Base-by-base conservation (phyloP, 2,888 invertebrate genomes). In the Mesoligia furuncula region DNA sequence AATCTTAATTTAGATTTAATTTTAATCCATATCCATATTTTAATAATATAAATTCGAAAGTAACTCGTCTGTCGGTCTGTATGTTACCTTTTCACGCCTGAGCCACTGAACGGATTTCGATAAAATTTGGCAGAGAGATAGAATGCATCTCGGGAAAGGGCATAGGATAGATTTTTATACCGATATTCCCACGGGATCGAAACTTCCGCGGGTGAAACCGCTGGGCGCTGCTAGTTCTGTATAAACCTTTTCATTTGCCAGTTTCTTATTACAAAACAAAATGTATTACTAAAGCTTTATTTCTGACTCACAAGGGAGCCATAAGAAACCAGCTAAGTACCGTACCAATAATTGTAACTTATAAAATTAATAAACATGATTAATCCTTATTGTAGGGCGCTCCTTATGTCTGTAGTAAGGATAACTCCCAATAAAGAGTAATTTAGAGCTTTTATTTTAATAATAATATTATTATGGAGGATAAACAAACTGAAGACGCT, bases 401-500 rank as follows among this genome's bases (percentile, higher is more conserved):
- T 67, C 31, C 59, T 67, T 66, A 62, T 48, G 65, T 74, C 13
- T 11, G 66, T 77, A 68, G 75, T 79, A 76, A 81, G 72, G 13
- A 75, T 78, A 79, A 80, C 79, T 80, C 59, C 57, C 76, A 87
- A 79, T 88, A 83, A 85, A 31, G 11, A 78, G 51, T 42, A 82
- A 87, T 85, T 88, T 78, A 15, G 39, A 73, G 77, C 82, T 79
- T 79, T 80, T 81, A 73, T 88, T 67, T 51, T 39, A 73, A 77
- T 77, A 82, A 79, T 79, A 75, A 80, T 57, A 66, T 73, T 74
- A 66, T 36, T 69, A 48, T 74, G 27, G 13, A 75, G n/a, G 15
- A 72, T 79, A 77, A 87, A 83, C 71, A 78, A 75, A 80, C 75
- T 76, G 54, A 80, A 81, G 83, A 81, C 15, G 66, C 45, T 80